Evolutionary conservation across 2,113 vertebrate genomes (phyloP).

Genomic region (Oryzias javanicus): DNA sequence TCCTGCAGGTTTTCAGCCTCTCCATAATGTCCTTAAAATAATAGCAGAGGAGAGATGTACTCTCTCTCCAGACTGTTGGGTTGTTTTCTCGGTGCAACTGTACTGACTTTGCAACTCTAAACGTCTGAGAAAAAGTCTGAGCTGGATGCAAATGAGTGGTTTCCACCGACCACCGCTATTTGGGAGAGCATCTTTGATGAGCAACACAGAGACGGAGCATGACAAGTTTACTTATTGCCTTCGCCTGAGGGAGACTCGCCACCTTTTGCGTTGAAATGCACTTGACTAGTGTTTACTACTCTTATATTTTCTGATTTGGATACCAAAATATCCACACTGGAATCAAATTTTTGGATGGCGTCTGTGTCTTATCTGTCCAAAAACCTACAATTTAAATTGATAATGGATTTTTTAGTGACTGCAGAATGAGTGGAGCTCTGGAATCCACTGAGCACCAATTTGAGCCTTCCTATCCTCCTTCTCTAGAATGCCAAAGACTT

Average conservation of each 20-base stretch:
- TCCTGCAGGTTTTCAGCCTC: background rate
- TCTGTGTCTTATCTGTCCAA: background rate
- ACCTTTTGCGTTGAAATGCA: slow-evolving; percentile 45
- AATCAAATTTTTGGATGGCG: slow-evolving; percentile 9
- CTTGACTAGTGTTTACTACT: slow-evolving; percentile 33
- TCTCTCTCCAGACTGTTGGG: background rate
- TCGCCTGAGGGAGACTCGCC: slow-evolving; percentile 48
- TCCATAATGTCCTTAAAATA: background rate
- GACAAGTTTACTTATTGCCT: slow-evolving; percentile 51
- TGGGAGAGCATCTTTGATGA: slow-evolving; percentile 32
- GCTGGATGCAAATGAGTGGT: slow-evolving; percentile 26
- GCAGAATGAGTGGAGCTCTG: too few species aligned
- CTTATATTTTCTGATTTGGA: slow-evolving; percentile 31
- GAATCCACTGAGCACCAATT: too few species aligned
- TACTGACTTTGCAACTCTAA: slow-evolving; percentile 9
- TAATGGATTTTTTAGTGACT: too few species aligned
- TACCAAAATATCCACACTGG: slow-evolving; percentile 34
- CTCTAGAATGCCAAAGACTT: too few species aligned
- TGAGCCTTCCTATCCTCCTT: too few species aligned
- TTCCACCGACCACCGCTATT: slow-evolving; percentile 5
- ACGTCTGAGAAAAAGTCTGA: slow-evolving; percentile 18
- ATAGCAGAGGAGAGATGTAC: too few species aligned
- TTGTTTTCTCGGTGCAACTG: background rate
- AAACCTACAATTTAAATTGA: too few species aligned
- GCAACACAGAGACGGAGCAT: slow-evolving; percentile 36